Conservation (phyloP, 2,113 vertebrate genomes). For the Melozone crissalis region DNA sequence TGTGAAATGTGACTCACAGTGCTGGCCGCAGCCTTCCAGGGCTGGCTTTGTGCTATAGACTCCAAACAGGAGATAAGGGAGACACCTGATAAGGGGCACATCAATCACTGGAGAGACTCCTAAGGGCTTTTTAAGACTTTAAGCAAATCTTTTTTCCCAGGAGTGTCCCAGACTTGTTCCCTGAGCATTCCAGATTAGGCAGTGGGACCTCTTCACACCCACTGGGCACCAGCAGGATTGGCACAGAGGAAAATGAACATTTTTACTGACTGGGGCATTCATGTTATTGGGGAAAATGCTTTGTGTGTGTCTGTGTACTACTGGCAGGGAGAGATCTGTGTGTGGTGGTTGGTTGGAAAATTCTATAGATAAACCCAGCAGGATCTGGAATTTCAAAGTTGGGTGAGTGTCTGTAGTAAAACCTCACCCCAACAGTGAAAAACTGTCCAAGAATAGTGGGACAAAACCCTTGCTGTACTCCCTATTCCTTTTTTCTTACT, state of each 20-base stretch:
- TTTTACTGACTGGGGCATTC: background rate
- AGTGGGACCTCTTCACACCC: background rate
- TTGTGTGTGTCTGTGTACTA: fast-evolving
- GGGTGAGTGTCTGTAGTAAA: background rate
- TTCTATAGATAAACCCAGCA: background rate
- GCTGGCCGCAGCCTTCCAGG: background rate
- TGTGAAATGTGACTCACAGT: background rate
- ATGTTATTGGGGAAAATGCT: background rate
- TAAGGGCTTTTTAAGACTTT: background rate
- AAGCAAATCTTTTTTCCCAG: background rate
- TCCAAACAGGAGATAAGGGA: background rate
- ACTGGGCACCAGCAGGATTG: background rate
- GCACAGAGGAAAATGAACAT: background rate
- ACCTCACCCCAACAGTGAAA: background rate
- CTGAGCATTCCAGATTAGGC: background rate
- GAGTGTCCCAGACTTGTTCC: background rate
- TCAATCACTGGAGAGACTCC: background rate
- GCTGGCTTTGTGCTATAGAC: background rate
- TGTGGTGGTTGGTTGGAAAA: background rate
- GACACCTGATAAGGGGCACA: background rate
- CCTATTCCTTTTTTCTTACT: background rate
- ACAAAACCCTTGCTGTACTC: background rate
- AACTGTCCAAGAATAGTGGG: background rate
- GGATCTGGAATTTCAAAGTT: background rate
- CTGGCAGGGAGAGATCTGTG: background rate